Base-by-base conservation (phyloP, 2,797 vertebrate genomes). In the Chanos chanos region DNA sequence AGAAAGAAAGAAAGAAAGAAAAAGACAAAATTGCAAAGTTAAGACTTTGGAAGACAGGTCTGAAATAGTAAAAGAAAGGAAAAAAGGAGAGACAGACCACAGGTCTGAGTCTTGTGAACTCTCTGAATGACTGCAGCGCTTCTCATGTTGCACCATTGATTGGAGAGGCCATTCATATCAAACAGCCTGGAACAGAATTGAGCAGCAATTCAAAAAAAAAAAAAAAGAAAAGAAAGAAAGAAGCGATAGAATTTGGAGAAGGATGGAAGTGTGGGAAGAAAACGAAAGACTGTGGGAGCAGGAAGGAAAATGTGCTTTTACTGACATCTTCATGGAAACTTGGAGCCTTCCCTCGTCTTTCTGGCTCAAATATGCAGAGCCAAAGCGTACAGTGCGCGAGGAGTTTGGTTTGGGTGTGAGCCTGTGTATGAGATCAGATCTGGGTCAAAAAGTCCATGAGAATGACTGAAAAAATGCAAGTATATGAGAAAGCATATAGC, bases 311-410 rank as follows among this genome's bases (percentile, higher is more conserved):
- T 18, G 74, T 72, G 67, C 71, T 68, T 56, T 68, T 45, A 52
- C 39, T 71, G 64, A 59, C 25, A 49, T 49, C 49, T 72, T 68
- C 64, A 61, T 64, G 60, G 66, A 75, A 72, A 64, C 54, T 70
- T 68, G 61, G 57, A 68, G 53, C 21, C 52, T 72, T 56, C 57
- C 28, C 64, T 5, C 49, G 21, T 7, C 47, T 31, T 39, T 36
- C 53, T 33, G 50, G 54, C 18, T 19, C 52, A 36, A 30, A 64
- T 60, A 15, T 4, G 44, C 25, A 19, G 15, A 1, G 44, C 39
- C 18, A 37, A 50, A 10, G 24, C 57, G 21, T 48, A 24, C 43
- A 50, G 59, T 9, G 51, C 7, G 58, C 51, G 51, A 60, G 55
- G 13, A 25, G 24, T 24, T 66, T 56, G 47, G 60, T 43, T 75